Conservation (phyloP, 1,140 invertebrate genomes). For the Atta cephalotes region DNA sequence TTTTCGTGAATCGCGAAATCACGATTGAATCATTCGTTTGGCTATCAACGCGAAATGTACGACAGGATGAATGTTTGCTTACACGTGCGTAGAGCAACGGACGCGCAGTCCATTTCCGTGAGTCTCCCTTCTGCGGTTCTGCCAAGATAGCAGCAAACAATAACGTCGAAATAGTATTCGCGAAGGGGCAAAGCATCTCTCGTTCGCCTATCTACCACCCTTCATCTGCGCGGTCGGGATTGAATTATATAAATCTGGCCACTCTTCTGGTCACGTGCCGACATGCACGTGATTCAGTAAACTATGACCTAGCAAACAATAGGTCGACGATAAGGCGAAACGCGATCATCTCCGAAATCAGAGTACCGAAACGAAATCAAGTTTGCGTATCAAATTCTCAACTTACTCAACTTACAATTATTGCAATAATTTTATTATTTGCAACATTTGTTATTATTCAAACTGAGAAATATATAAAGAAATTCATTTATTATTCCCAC, state of each 20-base stretch:
- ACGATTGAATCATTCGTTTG: not conserved
- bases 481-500: slow-evolving; percentile 53
- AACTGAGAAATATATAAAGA: not conserved
- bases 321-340: slow-evolving; percentile 64
- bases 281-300: slow-evolving; percentile 63
- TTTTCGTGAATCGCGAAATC: slow-evolving; percentile 40
- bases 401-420: not conserved
- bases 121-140: slow-evolving; percentile 41
- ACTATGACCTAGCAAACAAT: slow-evolving; percentile 73
- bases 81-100: slow-evolving; percentile 54
- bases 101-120: slow-evolving; percentile 62
- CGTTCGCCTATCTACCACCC: slow-evolving; percentile 34
- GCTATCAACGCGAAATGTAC: slow-evolving; percentile 19
- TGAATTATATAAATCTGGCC: slow-evolving; percentile 74
- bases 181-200: slow-evolving; percentile 48
- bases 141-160: slow-evolving; percentile 67
- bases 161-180: slow-evolving; percentile 51
- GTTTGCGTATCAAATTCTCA: not conserved
- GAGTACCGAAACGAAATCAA: slow-evolving; percentile 31
- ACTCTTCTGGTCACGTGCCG: slow-evolving; percentile 74
- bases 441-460: not conserved
- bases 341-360: slow-evolving; percentile 30
- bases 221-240: slow-evolving; percentile 60
- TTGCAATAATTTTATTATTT: not conserved
- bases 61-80: slow-evolving; percentile 50